Evolutionary conservation across 2,113 vertebrate genomes (phyloP).

Genomic region (Stigmatopora argus): DNA sequence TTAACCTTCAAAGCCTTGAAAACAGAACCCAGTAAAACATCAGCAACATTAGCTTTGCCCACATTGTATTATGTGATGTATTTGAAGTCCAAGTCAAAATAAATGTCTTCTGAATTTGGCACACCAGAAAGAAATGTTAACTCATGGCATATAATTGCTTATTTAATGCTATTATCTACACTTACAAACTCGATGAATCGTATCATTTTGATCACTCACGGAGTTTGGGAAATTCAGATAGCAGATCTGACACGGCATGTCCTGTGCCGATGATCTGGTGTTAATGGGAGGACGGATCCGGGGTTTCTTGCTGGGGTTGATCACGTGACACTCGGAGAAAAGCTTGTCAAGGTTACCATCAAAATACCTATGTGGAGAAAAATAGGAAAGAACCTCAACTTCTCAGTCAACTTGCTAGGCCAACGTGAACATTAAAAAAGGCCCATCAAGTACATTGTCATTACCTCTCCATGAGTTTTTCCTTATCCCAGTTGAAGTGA

Average conservation of each 20-base stretch:
- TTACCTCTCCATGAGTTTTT: constrained; percentile 99
- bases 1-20: not conserved
- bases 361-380: constrained; percentile 82
- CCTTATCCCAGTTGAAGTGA: constrained; percentile 99
- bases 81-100: not conserved
- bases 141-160: not conserved
- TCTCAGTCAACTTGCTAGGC: not conserved
- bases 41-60: not conserved
- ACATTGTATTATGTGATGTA: not conserved
- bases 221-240: constrained; percentile 98
- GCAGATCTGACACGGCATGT: constrained; percentile 99
- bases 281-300: constrained; percentile 94
- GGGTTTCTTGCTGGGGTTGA: constrained; percentile 98
- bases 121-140: not conserved
- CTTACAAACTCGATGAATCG: not conserved
- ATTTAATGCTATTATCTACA: not conserved
- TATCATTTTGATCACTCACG: constrained; percentile 71
- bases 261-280: constrained; percentile 96
- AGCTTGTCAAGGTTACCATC: constrained; percentile 99
- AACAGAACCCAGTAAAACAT: not conserved
- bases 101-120: not conserved
- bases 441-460: constrained; percentile 12
- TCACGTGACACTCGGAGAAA: constrained; percentile 98
- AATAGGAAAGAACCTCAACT: not conserved
- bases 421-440: not conserved